Evolutionary conservation across 2,113 vertebrate genomes (phyloP).

Genomic region (Sialia sialis): DNA sequence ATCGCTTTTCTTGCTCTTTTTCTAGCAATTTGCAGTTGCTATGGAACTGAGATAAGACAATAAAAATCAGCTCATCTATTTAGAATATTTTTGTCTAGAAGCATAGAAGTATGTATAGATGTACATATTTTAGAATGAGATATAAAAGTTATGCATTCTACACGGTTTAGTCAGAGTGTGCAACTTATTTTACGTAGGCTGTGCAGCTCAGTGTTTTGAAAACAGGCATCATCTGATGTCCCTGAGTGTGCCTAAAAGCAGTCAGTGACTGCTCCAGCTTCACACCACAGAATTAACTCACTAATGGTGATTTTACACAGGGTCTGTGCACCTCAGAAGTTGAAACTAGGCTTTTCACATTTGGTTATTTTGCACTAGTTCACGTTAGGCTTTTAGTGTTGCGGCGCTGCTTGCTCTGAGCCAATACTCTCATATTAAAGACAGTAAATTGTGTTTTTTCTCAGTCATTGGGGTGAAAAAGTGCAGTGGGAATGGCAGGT

Average conservation of each 20-base stretch:
- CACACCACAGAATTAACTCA: not conserved
- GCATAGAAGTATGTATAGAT: not conserved
- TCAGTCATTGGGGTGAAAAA: accelerated
- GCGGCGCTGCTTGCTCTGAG: not conserved
- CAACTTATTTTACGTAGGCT: not conserved
- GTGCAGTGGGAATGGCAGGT: not conserved
- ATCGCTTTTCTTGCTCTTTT: not conserved
- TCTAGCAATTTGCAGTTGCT: not conserved
- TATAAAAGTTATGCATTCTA: not conserved
- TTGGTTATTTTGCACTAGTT: not conserved
- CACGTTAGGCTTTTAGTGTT: accelerated
- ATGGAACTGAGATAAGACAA: not conserved
- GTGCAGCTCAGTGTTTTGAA: not conserved
- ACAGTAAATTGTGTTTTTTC: accelerated
- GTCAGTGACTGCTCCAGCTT: not conserved
- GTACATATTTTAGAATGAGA: not conserved
- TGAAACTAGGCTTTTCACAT: not conserved
- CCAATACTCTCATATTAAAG: not conserved
- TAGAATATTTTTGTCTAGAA: not conserved
- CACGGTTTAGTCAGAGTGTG: not conserved
- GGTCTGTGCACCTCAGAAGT: not conserved
- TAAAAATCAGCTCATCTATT: not conserved
- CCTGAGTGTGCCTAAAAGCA: not conserved
- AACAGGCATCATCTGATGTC: not conserved
- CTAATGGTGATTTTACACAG: not conserved